These are phyloP conservation scores for Rhineura floridana DNA, from an alignment of 2,113 vertebrate genomes.

Conservation along the genomic window DNA sequence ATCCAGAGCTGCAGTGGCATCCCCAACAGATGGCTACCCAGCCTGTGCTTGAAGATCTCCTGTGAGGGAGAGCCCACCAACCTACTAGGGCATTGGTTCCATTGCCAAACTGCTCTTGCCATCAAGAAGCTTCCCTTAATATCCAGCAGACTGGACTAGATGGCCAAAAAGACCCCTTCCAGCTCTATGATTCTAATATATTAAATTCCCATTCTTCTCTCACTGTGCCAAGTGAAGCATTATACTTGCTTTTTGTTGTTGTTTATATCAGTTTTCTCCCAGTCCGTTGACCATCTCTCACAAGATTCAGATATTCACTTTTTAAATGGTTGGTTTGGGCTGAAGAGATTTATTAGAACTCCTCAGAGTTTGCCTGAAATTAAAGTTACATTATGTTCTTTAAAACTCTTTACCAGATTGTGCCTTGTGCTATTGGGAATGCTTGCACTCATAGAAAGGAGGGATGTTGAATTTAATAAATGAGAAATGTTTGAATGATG, in stretches of 20 bases:
- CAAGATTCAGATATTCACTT: conserved; percentile 1
- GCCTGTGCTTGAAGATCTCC: neutral
- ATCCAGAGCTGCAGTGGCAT: neutral
- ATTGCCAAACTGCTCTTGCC: neutral
- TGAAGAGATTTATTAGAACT: conserved; percentile 11
- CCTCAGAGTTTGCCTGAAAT: neutral
- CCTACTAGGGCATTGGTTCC: neutral
- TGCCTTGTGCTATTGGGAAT: conserved; percentile 12
- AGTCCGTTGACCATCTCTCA: neutral
- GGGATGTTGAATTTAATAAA: neutral
- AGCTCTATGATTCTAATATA: neutral
- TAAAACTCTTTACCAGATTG: conserved; percentile 19
- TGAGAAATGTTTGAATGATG: neutral
- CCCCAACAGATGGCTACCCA: neutral
- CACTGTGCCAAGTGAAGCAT: neutral
- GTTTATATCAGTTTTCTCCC: neutral
- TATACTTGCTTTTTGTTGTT: conserved; percentile 19
- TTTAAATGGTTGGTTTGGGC: conserved; percentile 16
- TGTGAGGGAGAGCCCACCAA: conserved; percentile 27
- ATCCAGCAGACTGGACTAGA: too few relatives aligned
- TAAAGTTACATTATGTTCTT: neutral
- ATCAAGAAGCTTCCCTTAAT: neutral
- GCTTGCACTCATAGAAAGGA: conserved; percentile 2
- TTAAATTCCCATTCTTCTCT: conserved; percentile 30
- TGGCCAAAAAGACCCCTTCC: neutral